Evolutionary conservation across 2,113 vertebrate species (phyloP).

Genomic region (Crotalus tigris): DNA sequence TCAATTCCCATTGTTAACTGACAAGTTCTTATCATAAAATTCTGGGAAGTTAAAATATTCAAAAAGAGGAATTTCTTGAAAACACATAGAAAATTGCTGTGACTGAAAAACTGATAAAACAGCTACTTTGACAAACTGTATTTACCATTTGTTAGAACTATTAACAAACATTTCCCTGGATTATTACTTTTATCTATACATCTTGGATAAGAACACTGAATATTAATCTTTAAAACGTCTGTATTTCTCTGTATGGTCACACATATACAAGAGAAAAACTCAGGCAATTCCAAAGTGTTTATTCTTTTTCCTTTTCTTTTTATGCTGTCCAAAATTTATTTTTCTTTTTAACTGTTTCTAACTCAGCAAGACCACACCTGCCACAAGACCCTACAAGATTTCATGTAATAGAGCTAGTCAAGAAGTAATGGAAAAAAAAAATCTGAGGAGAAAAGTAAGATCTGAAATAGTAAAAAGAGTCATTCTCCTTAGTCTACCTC

Average conservation of each 20-base stretch:
- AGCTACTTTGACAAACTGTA: not conserved
- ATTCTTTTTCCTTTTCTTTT: not conserved
- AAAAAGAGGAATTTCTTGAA: not conserved
- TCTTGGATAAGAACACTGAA: not conserved
- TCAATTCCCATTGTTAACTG: not conserved
- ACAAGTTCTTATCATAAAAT: not conserved
- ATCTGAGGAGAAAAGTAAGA: not conserved
- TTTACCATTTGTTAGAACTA: not conserved
- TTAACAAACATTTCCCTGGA: not conserved
- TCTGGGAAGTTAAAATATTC: not conserved
- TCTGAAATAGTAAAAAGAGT: not conserved
- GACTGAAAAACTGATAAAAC: not conserved
- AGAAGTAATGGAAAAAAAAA: not conserved
- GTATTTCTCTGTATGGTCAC: not conserved
- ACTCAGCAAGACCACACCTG: not conserved
- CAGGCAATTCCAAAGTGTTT: not conserved
- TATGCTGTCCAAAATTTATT: not conserved
- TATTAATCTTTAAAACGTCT: not conserved
- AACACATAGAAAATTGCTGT: not conserved
- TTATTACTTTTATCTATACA: not conserved
- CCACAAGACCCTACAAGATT: not conserved
- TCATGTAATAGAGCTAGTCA: not conserved
- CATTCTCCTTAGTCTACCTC: not conserved
- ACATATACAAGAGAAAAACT: not conserved
- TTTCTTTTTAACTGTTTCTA: not conserved